Evolutionary conservation across 1,140 invertebrate genomes (phyloP), one percentile per base, ranked within the genome.

Genomic region (Drosophila grimshawi): DNA sequence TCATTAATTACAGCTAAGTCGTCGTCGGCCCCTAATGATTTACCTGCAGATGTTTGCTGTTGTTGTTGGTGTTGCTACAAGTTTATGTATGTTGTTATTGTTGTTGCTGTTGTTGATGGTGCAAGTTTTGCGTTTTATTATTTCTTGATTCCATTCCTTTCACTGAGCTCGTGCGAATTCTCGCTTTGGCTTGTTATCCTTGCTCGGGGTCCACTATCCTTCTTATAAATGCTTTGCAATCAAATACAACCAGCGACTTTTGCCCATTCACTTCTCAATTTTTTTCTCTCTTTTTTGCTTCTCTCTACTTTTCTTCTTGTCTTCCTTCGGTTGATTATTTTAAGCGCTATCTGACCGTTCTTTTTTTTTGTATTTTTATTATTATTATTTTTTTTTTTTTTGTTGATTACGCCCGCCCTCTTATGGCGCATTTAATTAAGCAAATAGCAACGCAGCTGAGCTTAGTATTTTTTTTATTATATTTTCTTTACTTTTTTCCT

Each of bases 1-100:
- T 88, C 85, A 88, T 88, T 88, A 88, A 88, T 88, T 88, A 88
- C 74, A 76, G 80, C 85, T 89, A 78, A 78, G 85, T 80, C 71
- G 73, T 11, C 35, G 45, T 19, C 29, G 35, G 30, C 32, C 43
- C 67, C 49, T 73, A 83, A 89, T 86, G 83, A 80, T 86, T 88
- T 83, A 83, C 85, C 83, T 88, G 59, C 60, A 79, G 63, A 71
- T 76, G 60, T 63, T 37, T 63, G 41, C 52, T 45, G 49, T 19
- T 56, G 59, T 62, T 43, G 45, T 29, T 74, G 57, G 39, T 72
- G 41, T 27, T 62, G 49, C 8, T 70, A 30, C 19, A 69, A 67
- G 41, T 63, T 75, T 78, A 30, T 66, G 55, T 35, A 39, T 66
- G 65, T 65, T 80, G 69, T 75, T 80, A 77, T 88, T 70, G 41